phyloP scores from a whole-genome alignment of 1,140 invertebrate genomes.

The Mya arenaria region DNA sequence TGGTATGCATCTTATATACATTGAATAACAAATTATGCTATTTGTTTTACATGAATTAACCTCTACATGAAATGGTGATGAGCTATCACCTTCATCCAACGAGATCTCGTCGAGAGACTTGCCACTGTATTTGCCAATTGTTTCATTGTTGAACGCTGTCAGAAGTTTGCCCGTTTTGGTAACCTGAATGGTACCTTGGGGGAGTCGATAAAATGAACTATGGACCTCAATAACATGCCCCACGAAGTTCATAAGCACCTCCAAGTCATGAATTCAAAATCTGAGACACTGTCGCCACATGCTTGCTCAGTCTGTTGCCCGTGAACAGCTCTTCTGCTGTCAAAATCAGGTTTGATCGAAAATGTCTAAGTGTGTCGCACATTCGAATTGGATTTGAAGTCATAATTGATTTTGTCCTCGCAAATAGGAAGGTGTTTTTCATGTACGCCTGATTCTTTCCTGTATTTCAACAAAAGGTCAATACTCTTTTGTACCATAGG shows the following conservation, averaged over 20 bases:
- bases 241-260: slow-evolving; percentile 53
- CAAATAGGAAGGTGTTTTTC: slow-evolving; percentile 1
- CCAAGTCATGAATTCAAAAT: slow-evolving; percentile 54
- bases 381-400: neutral
- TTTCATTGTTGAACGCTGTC: slow-evolving; percentile 48
- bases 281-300: slow-evolving; percentile 56
- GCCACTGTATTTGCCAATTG: slow-evolving; percentile 44
- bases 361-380: slow-evolving; percentile 3
- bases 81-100: slow-evolving; percentile 25
- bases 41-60: no score
- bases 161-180: slow-evolving; percentile 50
- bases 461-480: slow-evolving; percentile 46
- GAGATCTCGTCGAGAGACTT: slow-evolving; percentile 50
- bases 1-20: no score
- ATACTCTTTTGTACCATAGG: slow-evolving; percentile 44
- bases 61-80: neutral
- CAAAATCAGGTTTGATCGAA: neutral
- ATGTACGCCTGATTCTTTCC: slow-evolving; percentile 52
- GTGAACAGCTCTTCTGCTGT: slow-evolving; percentile 34
- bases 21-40: no score
- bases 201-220: slow-evolving; percentile 52
- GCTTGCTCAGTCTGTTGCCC: slow-evolving; percentile 55
- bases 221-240: slow-evolving; percentile 58
- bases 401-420: slow-evolving; percentile 1
- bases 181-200: slow-evolving; percentile 45